Base-by-base conservation (phyloP, 2,888 invertebrate species). In the Eupsilia transversa region DNA sequence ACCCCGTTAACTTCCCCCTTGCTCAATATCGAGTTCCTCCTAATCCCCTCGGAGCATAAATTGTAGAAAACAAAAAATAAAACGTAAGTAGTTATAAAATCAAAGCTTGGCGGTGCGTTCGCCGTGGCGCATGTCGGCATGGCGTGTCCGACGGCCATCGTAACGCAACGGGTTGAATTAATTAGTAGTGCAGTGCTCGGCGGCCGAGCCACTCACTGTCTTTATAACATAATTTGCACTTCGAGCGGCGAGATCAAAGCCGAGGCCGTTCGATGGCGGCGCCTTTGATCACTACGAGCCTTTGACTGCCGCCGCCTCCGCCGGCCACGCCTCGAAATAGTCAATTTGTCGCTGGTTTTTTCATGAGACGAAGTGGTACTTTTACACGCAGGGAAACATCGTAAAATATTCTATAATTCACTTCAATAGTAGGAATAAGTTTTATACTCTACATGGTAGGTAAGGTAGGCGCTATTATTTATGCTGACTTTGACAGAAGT, bases 171-270 rank as follows among this genome's bases (percentile, higher is more conserved):
- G 91, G 91, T 94, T 94, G 94, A 96, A 96, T 95, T 96, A 96
- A 96, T 96, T 95, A 96, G 91, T 93, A 93, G 92, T 90, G 93
- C 93, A 92, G 89, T 91, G 93, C 90, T 92, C 90, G 94, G 92
- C 93, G 92, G 91, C 90, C 93, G 92, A 92, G 93, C 94, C 94
- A 94, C 94, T 94, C 94, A 93, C 94, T 94, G 95, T 95, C 96
- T 96, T 96, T 96, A 96, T 96, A 96, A 96, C 96, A 96, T 96
- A 96, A 96, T 96, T 96, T 96, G 96, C 96, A 96, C 96, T 96
- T 96, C 94, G 92, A 92, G 96, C 96, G 96, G 96, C 91, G 91
- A 95, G 94, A 96, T 96, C 96, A 96, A 96, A 96, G 96, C 91
- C 87, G 89, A 91, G 92, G 93, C 94, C 93, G 91, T 90, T 93